A percentile compares a stretch with the other conserved stretches of the same genome.
Conservation (phyloP, 2,888 invertebrate species). For the Sinotaia quadrata region DNA sequence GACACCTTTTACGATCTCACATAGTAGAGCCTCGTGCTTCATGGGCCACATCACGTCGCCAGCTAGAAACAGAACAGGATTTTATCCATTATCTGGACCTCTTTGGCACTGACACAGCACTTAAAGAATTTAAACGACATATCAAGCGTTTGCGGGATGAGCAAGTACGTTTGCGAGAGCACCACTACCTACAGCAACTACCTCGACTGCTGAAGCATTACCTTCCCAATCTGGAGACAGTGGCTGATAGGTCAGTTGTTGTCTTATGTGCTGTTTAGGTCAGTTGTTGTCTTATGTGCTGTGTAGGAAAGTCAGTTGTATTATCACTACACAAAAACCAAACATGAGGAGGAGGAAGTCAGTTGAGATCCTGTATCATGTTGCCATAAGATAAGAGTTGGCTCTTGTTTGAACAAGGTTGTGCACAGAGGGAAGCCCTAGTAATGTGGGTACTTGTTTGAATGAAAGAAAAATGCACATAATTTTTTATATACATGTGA, state of each 20-base stretch:
- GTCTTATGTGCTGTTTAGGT: too few relatives aligned
- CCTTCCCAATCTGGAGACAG: conserved; percentile 82
- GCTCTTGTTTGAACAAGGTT: too few relatives aligned
- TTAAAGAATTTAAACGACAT: conserved; percentile 84
- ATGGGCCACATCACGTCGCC: conserved; percentile 79
- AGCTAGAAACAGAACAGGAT: conserved; percentile 88
- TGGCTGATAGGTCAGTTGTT: conserved; percentile 77
- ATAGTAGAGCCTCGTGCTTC: conserved; percentile 84
- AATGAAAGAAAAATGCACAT: too few relatives aligned
- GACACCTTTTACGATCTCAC: conserved; percentile 87
- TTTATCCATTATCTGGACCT: conserved; percentile 88
- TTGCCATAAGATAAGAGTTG: too few relatives aligned
- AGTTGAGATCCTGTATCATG: too few relatives aligned
- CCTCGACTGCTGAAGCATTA: conserved; percentile 84
- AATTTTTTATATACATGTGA: too few relatives aligned
- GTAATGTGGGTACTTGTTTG: too few relatives aligned
- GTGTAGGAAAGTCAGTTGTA: too few relatives aligned
- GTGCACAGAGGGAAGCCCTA: too few relatives aligned
- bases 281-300: too few relatives aligned
- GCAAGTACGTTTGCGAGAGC: conserved; percentile 82
- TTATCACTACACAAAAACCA: too few relatives aligned
- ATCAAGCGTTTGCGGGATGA: conserved; percentile 87
- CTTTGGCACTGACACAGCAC: conserved; percentile 89
- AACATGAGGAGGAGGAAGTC: too few relatives aligned
- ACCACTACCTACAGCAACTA: conserved; percentile 84